phyloP scores from a whole-genome alignment of 2,888 invertebrate genomes.

The Drepana falcataria region DNA sequence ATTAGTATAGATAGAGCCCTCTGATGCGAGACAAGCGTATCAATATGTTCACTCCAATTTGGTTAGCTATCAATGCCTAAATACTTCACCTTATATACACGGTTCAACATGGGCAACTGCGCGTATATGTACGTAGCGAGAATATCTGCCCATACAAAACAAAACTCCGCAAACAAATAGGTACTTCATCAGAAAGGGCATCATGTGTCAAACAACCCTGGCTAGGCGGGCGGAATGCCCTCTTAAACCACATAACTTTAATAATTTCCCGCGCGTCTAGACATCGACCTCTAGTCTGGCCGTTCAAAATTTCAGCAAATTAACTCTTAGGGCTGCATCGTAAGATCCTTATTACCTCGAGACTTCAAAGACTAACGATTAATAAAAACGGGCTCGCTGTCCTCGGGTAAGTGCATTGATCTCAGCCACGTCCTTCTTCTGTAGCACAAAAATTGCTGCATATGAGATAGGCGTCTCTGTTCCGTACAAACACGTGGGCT shows the following conservation, averaged over 20 bases:
- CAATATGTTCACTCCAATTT: no score
- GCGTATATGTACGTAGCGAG: no score
- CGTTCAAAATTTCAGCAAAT: conserved; percentile 30
- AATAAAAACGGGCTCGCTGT: conserved; percentile 71
- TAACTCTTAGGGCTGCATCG: conserved; percentile 42
- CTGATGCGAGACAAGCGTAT: no score
- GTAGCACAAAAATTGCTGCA: conserved; percentile 73
- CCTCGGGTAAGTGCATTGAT: conserved; percentile 78
- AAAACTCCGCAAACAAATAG: neutral
- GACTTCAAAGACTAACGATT: conserved; percentile 45
- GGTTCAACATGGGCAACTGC: no score
- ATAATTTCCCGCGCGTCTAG: conserved; percentile 70
- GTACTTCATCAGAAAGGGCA: conserved; percentile 1
- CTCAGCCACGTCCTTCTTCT: conserved; percentile 74
- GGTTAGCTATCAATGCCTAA: no score
- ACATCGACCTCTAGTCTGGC: conserved; percentile 42
- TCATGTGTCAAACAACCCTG: conserved; percentile 19
- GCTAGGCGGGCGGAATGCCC: conserved; percentile 48
- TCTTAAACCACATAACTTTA: conserved; percentile 48
- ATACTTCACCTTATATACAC: no score
- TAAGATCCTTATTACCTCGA: conserved; percentile 56
- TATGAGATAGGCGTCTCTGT: conserved; percentile 65
- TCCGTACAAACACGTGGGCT: conserved; percentile 33
- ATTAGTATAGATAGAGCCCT: no score
- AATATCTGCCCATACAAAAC: neutral